Evolutionary conservation across 1,140 invertebrate genomes (phyloP), one percentile per base, ranked within the genome.

Genomic region (Cyclina sinensis): DNA sequence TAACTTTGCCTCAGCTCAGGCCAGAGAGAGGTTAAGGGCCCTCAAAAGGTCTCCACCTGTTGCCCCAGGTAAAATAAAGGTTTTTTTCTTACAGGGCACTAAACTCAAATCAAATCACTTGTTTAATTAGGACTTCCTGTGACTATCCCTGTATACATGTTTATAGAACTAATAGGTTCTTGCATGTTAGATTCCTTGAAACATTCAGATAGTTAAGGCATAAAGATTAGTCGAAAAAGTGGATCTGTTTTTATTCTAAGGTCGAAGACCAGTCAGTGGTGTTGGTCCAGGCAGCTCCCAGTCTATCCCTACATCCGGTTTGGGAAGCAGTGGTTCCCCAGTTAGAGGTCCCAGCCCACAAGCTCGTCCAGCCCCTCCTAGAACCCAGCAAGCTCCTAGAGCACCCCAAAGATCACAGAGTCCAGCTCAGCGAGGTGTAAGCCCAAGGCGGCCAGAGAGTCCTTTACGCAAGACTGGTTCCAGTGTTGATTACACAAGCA

Each of bases 401-500:
- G 39, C 90, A 35, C 86, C 87, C n/a, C 81, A 89, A n/a, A 88
- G 89, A 16, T 73, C 87, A 39, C 65, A 86, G 16, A 89, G 88
- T 73, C 83, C 86, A 32, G 70, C 81, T 35, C 70, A 74, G 21
- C 27, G 80, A 35, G 54, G 24, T 32, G 43, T 18, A 14, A 84
- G 74, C 46, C 62, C 84, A 1, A 37, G 78, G 24, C 3, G 84
- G 30, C 16, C 84, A 57, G 78, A 82, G 39, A 90, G 89, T 85
- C 82, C 80, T 32, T 24, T 88, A 37, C 46, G 51, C 4, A 79
- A 88, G 51, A 88, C 79, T 24, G 91, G 92, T 16, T 94, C 94
- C 14, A 94, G 93, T 78, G 90, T 91, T 32, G 94, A 94, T n/a
- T 94, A 92, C 90, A 94, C 94, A 4, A 94, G 93, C 74, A 94